phyloP scores from a whole-genome alignment of 2,797 vertebrate genomes.

The Lagocephalus sceleratus region DNA sequence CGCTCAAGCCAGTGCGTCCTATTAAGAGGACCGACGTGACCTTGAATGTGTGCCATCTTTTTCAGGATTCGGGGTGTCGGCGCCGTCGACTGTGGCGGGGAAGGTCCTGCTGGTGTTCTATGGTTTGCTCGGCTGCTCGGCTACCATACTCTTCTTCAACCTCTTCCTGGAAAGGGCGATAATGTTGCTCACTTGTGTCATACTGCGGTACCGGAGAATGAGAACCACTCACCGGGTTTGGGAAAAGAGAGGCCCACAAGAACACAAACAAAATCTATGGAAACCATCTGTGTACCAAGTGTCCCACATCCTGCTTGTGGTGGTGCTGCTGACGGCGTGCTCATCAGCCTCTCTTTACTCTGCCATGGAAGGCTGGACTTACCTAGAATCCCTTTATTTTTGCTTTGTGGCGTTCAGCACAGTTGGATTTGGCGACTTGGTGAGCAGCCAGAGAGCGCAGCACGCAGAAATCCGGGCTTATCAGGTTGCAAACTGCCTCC shows the following conservation, averaged over 20 bases:
- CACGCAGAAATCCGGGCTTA: conserved; percentile 47
- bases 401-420: conserved; percentile 75
- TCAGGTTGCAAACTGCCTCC: conserved; percentile 59
- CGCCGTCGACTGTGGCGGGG: conserved; percentile 53
- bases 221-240: not conserved
- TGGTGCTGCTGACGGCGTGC: conserved; percentile 52
- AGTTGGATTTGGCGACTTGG: conserved; percentile 71
- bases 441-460: conserved; percentile 58
- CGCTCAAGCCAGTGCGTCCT: too few species aligned
- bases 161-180: conserved; percentile 67
- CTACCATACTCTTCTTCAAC: conserved; percentile 67
- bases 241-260: not conserved
- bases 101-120: conserved; percentile 71
- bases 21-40: not conserved
- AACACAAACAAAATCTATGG: conserved; percentile 19
- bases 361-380: conserved; percentile 66
- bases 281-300: conserved; percentile 62
- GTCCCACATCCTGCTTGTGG: conserved; percentile 47
- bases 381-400: conserved; percentile 68
- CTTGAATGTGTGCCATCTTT: conserved; percentile 7
- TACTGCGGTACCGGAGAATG: conserved; percentile 28
- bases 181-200: conserved; percentile 42
- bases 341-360: conserved; percentile 60
- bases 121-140: conserved; percentile 65
- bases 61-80: conserved; percentile 66